Evolutionary conservation across 1,140 invertebrate species (phyloP), one percentile per base, ranked within the genome.

Genomic region (Zelostemma sp.): DNA sequence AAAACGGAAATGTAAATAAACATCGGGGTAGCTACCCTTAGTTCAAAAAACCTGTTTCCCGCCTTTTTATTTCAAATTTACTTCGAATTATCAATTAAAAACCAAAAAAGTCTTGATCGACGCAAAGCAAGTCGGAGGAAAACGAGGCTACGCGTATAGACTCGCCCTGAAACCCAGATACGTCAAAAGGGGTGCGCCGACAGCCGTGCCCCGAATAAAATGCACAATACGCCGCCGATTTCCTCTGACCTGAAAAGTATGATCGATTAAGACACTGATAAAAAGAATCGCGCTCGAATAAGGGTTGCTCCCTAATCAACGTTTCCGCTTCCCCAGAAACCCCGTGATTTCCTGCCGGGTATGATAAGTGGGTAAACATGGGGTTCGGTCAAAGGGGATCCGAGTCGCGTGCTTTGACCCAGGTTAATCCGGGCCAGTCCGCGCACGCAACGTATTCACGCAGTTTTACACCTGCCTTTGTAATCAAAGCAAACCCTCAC

Each of bases 101-200:
- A n/a, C n/a, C n/a, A n/a, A n/a, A n/a, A n/a, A n/a, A n/a, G n/a
- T n/a, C n/a, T n/a, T n/a, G n/a, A n/a, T 68, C 71, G 50, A 73
- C 68, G 56, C 5, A 50, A 63, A 54, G 57, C 59, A 18, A 6
- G 47, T 63, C 66, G 43, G 40, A 41, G 28, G 59, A 65, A 28
- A 73, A 73, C 50, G 62, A 73, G 71, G 71, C 54, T 73, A 73
- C 62, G 66, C 70, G 64, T 75, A 75, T 75, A 70, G 70, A 73
- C 63, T 72, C 78, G 75, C 79, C 79, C 77, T 73, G 56, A 75
- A 76, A 74, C 53, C 59, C 68, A 68, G 73, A 76, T 79, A 78
- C 15, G 61, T 75, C 63, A 49, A 66, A 57, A 65, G 28, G 55
- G 72, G 72, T 68, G 72, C 59, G 72, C 43, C 49, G 5, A 57